Base-by-base conservation (phyloP, 1,140 invertebrate species). In the Mesaphorura yosii region DNA sequence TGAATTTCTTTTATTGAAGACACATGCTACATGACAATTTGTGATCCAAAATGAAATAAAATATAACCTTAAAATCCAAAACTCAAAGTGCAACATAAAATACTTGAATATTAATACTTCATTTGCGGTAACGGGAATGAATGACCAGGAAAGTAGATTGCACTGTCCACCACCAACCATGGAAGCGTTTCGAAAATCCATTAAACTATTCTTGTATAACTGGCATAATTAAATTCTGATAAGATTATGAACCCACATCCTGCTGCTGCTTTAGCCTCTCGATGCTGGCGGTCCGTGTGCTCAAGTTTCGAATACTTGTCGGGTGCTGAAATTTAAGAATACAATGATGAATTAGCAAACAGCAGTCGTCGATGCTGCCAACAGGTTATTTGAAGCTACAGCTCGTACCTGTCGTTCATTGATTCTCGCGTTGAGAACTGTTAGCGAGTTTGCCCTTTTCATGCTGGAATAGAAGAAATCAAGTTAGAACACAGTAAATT, bases 391-490 rank as follows among this genome's bases (percentile, higher is more conserved):
- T 48, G n/a, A 34, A 48, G 37, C 7, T 14, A 10, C 25, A 31
- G 5, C 19, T 31, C 19, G 15, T 34, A 56, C 44, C 57, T 58
- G 66, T 65, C 64, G 64, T 28, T 67, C 66, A 31, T 55, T 44
- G 28, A 63, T 51, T 42, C 65, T 65, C 65, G 66, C 70, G 70
- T 66, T 76, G 72, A 78, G 75, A 67, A 74, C 73, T 69, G 74
- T 76, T 71, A 78, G 67, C 67, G 76, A 78, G 69, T 72, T 78
- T 74, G 76, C 75, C 68, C 76, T 75, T 73, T 76, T 78, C 76
- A 78, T 76, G 72, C 75, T 78, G 69, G 49, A 72, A 73, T n/a
- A 60, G 63, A 57, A 55, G 53, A 37, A 44, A 47, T 19, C 28
- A 42, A 41, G 44, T 31, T n/a, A 64, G 37, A 48, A 40, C 56